Conservation (phyloP, 2,888 invertebrate genomes). For the Lordiphosa fenestrarum region DNA sequence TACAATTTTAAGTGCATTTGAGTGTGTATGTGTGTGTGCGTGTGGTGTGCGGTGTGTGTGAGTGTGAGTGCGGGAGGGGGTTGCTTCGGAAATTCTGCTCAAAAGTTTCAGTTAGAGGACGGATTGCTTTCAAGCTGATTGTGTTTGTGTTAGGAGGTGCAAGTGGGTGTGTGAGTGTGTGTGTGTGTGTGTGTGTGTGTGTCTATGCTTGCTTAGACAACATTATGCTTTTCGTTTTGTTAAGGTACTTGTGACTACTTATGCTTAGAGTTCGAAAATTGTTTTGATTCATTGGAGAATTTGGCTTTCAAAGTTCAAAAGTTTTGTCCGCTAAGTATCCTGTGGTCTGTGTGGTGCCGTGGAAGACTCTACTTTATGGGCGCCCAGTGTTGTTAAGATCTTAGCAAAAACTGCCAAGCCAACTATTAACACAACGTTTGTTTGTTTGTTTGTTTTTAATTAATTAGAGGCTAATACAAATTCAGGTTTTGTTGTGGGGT, state of each 20-base stretch:
- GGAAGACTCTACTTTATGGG: slow-evolving; percentile 32
- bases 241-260: slow-evolving; percentile 75
- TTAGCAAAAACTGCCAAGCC: slow-evolving; percentile 19
- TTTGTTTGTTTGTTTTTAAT: slow-evolving; percentile 21
- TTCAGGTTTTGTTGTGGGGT: slow-evolving; percentile 32
- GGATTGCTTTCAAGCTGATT: slow-evolving; percentile 66
- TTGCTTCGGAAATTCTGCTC: slow-evolving; percentile 48
- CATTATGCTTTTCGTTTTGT: slow-evolving; percentile 53
- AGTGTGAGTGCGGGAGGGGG: slow-evolving; percentile 3
- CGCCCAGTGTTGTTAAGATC: slow-evolving; percentile 10
- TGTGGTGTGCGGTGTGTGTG: slow-evolving; percentile 8
- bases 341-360: slow-evolving; percentile 19
- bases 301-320: slow-evolving; percentile 27
- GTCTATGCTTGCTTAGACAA: slow-evolving; percentile 25
- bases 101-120: slow-evolving; percentile 68
- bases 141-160: slow-evolving; percentile 24
- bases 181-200: slow-evolving; percentile 6
- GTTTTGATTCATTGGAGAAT: slow-evolving; percentile 53
- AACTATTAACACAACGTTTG: slow-evolving; percentile 1
- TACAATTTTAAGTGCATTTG: slow-evolving; percentile 67
- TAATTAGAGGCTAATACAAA: slow-evolving; percentile 48
- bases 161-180: slow-evolving; percentile 15
- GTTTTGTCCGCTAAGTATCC: slow-evolving; percentile 8
- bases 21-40: slow-evolving; percentile 17
- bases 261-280: slow-evolving; percentile 67